Conservation (phyloP, 2,888 invertebrate species). For the Anthophora plumipes region DNA sequence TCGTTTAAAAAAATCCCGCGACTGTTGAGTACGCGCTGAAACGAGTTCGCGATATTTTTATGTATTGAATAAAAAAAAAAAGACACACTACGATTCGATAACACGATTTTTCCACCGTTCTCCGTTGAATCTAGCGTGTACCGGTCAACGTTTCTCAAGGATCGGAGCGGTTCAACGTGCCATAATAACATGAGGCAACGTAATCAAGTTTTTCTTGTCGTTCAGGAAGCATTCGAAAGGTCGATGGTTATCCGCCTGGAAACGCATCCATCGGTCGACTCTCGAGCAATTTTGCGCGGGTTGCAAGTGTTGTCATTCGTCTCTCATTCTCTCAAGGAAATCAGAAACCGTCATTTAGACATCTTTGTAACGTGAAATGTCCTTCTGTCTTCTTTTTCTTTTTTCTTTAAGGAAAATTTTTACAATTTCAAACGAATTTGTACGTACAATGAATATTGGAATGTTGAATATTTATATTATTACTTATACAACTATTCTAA, state of each 20-base stretch:
- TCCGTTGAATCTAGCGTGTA: neutral
- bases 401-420: too few species aligned
- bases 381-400: too few species aligned
- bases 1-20: conserved; percentile 31
- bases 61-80: neutral
- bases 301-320: neutral
- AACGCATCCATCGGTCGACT: conserved; percentile 25
- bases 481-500: too few species aligned
- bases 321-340: neutral
- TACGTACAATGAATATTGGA: too few species aligned
- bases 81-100: conserved; percentile 19
- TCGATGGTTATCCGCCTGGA: conserved; percentile 39
- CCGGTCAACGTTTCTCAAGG: neutral
- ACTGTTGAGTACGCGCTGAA: conserved; percentile 6
- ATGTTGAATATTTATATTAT: too few species aligned
- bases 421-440: too few species aligned
- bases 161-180: conserved; percentile 35
- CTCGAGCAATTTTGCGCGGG: neutral
- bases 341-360: neutral
- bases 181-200: conserved; percentile 47
- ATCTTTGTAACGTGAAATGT: neutral
- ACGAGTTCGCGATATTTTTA: conserved; percentile 32
- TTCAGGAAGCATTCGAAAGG: conserved; percentile 62
- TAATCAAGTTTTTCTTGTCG: conserved; percentile 52
- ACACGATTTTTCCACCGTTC: conserved; percentile 23